Conservation (phyloP, 2,113 vertebrate genomes). For the Poicephalus meyeri region DNA sequence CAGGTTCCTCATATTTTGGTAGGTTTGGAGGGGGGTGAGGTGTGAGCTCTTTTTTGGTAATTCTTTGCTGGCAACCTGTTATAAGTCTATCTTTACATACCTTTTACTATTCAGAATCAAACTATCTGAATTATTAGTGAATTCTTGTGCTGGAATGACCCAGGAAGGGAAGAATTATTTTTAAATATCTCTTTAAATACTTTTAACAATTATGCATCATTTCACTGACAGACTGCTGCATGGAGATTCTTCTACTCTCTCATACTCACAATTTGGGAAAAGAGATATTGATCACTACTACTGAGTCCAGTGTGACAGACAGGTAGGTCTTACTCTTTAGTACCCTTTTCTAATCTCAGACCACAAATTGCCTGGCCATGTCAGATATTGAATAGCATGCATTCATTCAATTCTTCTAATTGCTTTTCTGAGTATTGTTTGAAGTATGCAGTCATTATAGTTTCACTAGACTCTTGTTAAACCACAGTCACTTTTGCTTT, state of each 20-base stretch:
- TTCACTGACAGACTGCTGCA: neutral
- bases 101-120: neutral
- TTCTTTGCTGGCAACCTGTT: neutral
- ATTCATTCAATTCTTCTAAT: neutral
- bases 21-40: accelerated
- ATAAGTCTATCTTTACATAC: neutral
- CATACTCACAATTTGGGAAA: neutral
- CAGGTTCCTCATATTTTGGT: neutral
- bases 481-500: neutral
- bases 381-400: neutral
- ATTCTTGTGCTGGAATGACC: neutral
- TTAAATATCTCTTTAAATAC: neutral
- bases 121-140: neutral
- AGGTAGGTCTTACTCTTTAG: neutral
- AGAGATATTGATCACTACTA: neutral
- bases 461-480: neutral
- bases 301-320: neutral
- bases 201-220: neutral
- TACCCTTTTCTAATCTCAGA: neutral
- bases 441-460: neutral
- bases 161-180: neutral
- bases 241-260: neutral
- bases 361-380: neutral
- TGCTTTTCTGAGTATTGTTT: neutral
- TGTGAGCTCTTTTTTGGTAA: neutral